phyloP scores from a whole-genome alignment of 2,113 vertebrate species.

The Ahaetulla prasina region DNA sequence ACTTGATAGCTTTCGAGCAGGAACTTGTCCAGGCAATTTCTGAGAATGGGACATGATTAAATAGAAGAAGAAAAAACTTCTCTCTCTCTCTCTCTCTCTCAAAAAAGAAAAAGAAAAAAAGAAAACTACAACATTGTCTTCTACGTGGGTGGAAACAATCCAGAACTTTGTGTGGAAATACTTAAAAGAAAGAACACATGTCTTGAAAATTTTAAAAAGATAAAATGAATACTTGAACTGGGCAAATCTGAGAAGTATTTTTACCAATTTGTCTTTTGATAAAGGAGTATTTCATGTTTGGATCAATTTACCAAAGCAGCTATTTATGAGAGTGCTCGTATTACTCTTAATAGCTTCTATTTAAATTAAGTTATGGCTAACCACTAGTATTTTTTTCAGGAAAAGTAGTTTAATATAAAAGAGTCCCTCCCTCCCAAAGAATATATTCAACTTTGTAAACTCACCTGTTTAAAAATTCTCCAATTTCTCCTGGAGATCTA shows the following conservation, averaged over 20 bases:
- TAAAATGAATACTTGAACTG: background rate
- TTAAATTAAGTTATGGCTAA: background rate
- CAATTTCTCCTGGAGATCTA: conserved; percentile 24
- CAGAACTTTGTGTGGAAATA: too few relatives aligned
- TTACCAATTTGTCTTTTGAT: background rate
- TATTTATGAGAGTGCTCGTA: background rate
- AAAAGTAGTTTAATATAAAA: background rate
- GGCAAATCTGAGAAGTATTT: background rate
- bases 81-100: background rate
- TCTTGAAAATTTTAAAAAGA: background rate
- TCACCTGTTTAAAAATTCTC: conserved; percentile 47
- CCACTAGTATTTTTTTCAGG: background rate
- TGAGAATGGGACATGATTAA: background rate
- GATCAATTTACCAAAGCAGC: background rate
- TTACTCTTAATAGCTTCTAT: background rate
- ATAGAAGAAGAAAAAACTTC: background rate
- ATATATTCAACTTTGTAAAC: background rate
- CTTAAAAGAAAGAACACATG: background rate
- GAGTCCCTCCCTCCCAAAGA: background rate
- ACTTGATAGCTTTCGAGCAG: background rate
- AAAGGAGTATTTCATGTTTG: background rate
- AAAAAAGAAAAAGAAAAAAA: background rate
- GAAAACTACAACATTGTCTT: background rate
- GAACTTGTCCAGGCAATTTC: background rate
- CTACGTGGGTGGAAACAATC: too few relatives aligned